Conservation (phyloP, 2,888 invertebrate species). For the Hartigia nigra region DNA sequence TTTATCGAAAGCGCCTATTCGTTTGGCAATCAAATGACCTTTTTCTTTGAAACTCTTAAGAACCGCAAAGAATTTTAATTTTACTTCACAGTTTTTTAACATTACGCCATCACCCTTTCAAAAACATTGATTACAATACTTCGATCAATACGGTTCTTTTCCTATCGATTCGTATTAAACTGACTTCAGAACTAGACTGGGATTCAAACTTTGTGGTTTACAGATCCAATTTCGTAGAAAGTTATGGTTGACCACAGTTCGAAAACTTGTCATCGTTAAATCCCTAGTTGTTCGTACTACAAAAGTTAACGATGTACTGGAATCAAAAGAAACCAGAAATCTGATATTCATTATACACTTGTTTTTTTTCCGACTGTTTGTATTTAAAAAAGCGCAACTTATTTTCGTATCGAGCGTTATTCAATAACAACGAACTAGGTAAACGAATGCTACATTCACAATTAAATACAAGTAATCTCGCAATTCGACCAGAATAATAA, state of each 20-base stretch:
- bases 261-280: slow-evolving; percentile 13
- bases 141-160: background rate
- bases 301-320: background rate
- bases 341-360: background rate
- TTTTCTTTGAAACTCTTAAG: background rate
- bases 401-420: background rate
- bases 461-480: background rate
- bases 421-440: background rate
- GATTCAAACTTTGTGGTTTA: slow-evolving; percentile 16
- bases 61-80: background rate
- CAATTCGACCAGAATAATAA: background rate
- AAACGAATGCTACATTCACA: background rate
- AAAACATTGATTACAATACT: background rate
- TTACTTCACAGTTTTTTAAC: background rate
- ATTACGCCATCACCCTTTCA: background rate
- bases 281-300: background rate
- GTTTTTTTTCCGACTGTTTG: background rate
- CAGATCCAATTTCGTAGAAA: slow-evolving; percentile 32
- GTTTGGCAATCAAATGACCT: background rate
- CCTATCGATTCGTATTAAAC: background rate
- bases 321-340: background rate
- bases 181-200: background rate
- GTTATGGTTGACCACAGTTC: slow-evolving; percentile 32
- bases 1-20: background rate
- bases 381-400: too few relatives aligned